Conservation (phyloP, 2,797 vertebrate genomes). For the Menidia menidia region DNA sequence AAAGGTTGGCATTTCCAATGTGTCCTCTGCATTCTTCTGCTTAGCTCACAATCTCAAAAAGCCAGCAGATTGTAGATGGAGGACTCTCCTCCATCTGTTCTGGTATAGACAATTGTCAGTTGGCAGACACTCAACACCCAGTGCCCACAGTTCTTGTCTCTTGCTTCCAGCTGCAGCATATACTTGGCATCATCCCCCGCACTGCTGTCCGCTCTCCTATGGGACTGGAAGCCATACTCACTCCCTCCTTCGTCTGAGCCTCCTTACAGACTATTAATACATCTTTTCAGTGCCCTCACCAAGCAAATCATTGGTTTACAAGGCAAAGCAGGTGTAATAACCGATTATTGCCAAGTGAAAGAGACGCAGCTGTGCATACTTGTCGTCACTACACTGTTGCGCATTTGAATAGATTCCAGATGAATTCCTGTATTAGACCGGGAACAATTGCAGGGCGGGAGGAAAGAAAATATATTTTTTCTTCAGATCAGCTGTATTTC, state of each 20-base stretch:
- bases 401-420: constrained; percentile 39
- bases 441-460: background rate
- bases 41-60: constrained; percentile 62
- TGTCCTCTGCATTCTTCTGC: constrained; percentile 57
- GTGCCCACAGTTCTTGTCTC: constrained; percentile 69
- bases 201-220: constrained; percentile 38
- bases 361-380: constrained; percentile 58
- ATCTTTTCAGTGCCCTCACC: constrained; percentile 35
- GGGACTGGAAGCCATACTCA: constrained; percentile 40
- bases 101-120: constrained; percentile 69
- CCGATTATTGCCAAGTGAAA: constrained; percentile 41
- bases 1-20: constrained; percentile 40
- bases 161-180: constrained; percentile 64
- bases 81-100: constrained; percentile 59
- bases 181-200: constrained; percentile 60
- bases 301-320: constrained; percentile 66
- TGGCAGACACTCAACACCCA: constrained; percentile 63
- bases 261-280: constrained; percentile 61
- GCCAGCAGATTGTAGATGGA: constrained; percentile 71
- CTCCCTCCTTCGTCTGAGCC: constrained; percentile 15
- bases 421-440: constrained; percentile 17
- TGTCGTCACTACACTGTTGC: constrained; percentile 26
- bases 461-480: background rate
- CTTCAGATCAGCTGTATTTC: background rate
- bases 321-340: constrained; percentile 66